Evolutionary conservation across 2,113 vertebrate species (phyloP).

Genomic region (Lagopus muta): DNA sequence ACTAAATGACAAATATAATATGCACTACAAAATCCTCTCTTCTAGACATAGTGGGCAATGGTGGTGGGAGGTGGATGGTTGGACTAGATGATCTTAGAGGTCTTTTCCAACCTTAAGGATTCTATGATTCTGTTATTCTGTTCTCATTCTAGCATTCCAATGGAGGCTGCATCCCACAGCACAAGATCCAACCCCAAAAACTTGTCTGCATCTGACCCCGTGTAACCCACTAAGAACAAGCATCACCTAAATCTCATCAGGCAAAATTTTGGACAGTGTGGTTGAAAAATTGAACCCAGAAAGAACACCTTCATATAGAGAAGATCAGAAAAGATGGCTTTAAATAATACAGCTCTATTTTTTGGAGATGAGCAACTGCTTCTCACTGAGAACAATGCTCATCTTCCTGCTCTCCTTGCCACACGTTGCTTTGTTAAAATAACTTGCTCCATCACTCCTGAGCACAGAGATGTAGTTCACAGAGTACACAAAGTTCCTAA

Average conservation of each 20-base stretch:
- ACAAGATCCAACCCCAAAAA: neutral
- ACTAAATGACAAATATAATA: neutral
- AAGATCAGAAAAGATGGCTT: neutral
- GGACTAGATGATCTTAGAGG: no score
- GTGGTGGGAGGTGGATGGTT: no score
- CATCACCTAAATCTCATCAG: neutral
- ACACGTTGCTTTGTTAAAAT: neutral
- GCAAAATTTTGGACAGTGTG: neutral
- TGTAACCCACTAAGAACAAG: neutral
- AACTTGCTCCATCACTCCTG: neutral
- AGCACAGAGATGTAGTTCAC: neutral
- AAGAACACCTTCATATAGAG: neutral
- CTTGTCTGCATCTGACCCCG: neutral
- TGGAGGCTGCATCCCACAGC: neutral
- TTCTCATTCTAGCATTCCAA: neutral
- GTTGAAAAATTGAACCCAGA: neutral
- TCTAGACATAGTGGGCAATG: neutral
- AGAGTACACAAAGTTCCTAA: neutral
- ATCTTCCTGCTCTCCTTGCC: neutral
- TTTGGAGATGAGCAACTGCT: neutral
- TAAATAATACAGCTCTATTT: neutral
- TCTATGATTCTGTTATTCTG: neutral
- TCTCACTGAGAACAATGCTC: neutral
- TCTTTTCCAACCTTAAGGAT: no score
- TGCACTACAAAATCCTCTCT: neutral